A percentile compares a stretch with the other conserved stretches of the same genome.
Evolutionary conservation across 2,888 invertebrate genomes (phyloP).

Genomic region (Chromoteleia sp.): DNA sequence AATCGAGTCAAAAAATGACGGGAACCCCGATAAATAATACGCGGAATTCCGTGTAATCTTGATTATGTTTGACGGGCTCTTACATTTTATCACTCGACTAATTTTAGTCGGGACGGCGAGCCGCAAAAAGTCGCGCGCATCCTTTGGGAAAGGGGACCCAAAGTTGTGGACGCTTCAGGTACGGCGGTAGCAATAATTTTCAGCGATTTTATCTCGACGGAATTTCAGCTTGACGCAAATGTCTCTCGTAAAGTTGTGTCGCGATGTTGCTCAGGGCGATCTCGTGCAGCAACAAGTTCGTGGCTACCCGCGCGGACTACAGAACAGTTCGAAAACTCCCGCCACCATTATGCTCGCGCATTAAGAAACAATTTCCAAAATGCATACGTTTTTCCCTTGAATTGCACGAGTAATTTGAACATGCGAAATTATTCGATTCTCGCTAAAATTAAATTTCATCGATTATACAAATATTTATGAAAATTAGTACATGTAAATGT

Average conservation of each 20-base stretch:
- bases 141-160: slow-evolving; percentile 45
- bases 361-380: too few relatives aligned
- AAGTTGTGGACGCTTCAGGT: slow-evolving; percentile 62
- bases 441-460: too few relatives aligned
- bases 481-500: too few relatives aligned
- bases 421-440: too few relatives aligned
- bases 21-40: slow-evolving; percentile 57
- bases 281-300: slow-evolving; percentile 56
- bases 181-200: slow-evolving; percentile 79
- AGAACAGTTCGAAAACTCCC: slow-evolving; percentile 55
- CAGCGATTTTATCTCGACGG: slow-evolving; percentile 78
- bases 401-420: too few relatives aligned
- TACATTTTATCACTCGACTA: slow-evolving; percentile 62
- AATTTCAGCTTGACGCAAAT: slow-evolving; percentile 79
- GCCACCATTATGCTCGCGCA: slow-evolving; percentile 44
- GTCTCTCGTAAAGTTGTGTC: slow-evolving; percentile 78
- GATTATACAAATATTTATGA: too few relatives aligned
- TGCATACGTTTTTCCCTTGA: too few relatives aligned
- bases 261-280: slow-evolving; percentile 75
- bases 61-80: slow-evolving; percentile 55
- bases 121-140: slow-evolving; percentile 64
- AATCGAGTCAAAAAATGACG: slow-evolving; percentile 35
- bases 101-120: slow-evolving; percentile 47
- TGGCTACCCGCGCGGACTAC: slow-evolving; percentile 55
- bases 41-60: slow-evolving; percentile 58